Evolutionary conservation across 2,888 invertebrate species (phyloP), one percentile per base, ranked within the genome.

Genomic region (Trilocha varians): DNA sequence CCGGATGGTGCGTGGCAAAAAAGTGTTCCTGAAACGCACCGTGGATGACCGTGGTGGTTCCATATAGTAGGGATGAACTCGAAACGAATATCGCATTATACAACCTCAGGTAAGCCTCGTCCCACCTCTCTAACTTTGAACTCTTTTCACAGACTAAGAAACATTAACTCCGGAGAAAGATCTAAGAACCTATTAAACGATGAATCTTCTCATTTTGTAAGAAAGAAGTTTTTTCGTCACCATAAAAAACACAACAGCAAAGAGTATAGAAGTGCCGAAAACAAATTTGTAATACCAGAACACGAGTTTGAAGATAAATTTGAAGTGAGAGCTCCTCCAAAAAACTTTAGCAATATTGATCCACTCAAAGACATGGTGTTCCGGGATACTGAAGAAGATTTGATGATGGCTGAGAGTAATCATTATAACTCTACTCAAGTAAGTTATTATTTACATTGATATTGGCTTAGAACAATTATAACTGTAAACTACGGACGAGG

Each of bases 261-360:
- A 36, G 74, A 74, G 45, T 53, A 54, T n/a, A 53, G 44, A 33
- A 58, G 44, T 3, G 62, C 59, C 35, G 60, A 64, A 11, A 66
- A 57, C 42, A 73, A 65, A 43, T 64, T 73, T 49, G 82, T 85
- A 48, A 66, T 87, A 44, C 89, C 89, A 0, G 87, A 87, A 47
- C 89, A 90, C 45, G 89, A 90, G 44, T 89, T 89, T 42, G 88
- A 89, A 64, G 87, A 87, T 33, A 86, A 70, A 53, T 89, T 89
- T 49, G 88, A 89, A 61, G 62, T 83, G 3, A 87, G 82, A 61
- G 70, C 87, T 3, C 88, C 87, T 6, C 72, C 75, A 0, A 83
- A 52, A 40, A 40, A 42, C n/a, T 11, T 9, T 16, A 43, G 25
- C 9, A 36, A 43, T n/a, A 16, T 40, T 13, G 60, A 74, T 18